Evolutionary conservation across 2,113 vertebrate species (phyloP).

Genomic region (Larimichthys crocea): DNA sequence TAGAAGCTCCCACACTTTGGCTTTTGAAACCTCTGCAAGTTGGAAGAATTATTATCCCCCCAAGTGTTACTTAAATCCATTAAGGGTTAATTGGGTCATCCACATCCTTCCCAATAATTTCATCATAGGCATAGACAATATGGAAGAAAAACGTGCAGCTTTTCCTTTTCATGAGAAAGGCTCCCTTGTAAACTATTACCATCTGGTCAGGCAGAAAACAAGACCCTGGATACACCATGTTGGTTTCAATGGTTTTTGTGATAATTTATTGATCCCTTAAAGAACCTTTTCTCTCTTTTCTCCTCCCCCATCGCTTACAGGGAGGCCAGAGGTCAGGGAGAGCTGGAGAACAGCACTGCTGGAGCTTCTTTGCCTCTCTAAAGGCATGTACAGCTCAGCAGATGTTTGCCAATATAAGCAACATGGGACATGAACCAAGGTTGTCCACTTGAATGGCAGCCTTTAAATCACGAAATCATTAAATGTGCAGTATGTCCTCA

Average conservation of each 20-base stretch:
- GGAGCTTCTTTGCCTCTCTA: background rate
- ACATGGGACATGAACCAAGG: background rate
- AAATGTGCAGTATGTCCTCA: constrained; percentile 9
- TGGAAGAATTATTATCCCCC: constrained; percentile 8
- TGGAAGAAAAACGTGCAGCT: background rate
- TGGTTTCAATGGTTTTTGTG: background rate
- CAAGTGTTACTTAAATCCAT: constrained; percentile 23
- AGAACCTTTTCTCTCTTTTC: background rate
- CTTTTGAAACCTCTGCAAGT: background rate
- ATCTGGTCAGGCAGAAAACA: constrained; percentile 1
- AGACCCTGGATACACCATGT: background rate
- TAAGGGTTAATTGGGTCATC: constrained; percentile 3
- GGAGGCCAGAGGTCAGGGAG: constrained; percentile 18
- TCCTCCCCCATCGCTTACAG: background rate
- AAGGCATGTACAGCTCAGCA: background rate
- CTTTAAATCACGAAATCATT: constrained; percentile 1
- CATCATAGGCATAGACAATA: background rate
- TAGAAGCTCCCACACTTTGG: background rate
- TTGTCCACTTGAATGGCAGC: constrained; percentile 8
- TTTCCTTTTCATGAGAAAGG: background rate
- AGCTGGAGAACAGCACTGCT: background rate
- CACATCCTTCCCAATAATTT: constrained; percentile 7
- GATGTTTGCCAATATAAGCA: constrained; percentile 7
- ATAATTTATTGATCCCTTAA: background rate
- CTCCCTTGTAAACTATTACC: constrained; percentile 14